Evolutionary conservation across 92 coral and sea anemone genomes (phyloP), one percentile per base, ranked within the genome.

Genomic region (Micromussa lordhowensis): DNA sequence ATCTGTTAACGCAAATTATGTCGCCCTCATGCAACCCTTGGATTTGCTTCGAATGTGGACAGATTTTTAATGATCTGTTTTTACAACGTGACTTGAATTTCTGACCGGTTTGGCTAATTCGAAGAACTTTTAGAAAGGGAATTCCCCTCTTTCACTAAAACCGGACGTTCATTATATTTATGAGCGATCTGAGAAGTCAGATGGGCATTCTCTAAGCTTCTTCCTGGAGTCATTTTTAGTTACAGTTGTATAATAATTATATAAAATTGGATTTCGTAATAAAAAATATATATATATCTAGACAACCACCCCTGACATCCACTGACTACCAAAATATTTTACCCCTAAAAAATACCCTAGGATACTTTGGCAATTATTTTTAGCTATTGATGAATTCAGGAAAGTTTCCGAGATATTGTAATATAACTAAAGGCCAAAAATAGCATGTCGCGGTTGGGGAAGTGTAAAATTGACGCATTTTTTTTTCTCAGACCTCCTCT

Each of bases 131-230:
- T 82, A 35, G 24, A 30, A 32, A 14, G 88, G 89, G 89, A 77
- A 29, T 38, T 77, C 64, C 89, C 89, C 89, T 86, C 82, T 86
- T 26, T 69, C 11, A 63, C 83, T 86, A 21, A 34, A 34, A 86
- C 83, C 83, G 89, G 89, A 86, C 66, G 82, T 77, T 36, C 0
- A 30, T 4, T 4, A 40, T 40, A 40, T 6, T 40, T 74, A 49
- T 18, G 28, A 1, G 21, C 15, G 34, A 19, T 63, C 75, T 7
- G 31, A 31, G 28, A 24, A 24, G 28, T 36, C 4, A 74, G 40
- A 44, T 9, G 29, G 22, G 61, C 77, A 64, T 11, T 73, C 51
- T 77, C 81, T 15, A 4, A 64, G 28, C 6, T 61, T 3, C 26
- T 61, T 61, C 68, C 68, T 61, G 8, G 68, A 61, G 28, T 26